Base-by-base conservation (phyloP, 2,797 vertebrate species). In the Leptodactylus fallax region DNA sequence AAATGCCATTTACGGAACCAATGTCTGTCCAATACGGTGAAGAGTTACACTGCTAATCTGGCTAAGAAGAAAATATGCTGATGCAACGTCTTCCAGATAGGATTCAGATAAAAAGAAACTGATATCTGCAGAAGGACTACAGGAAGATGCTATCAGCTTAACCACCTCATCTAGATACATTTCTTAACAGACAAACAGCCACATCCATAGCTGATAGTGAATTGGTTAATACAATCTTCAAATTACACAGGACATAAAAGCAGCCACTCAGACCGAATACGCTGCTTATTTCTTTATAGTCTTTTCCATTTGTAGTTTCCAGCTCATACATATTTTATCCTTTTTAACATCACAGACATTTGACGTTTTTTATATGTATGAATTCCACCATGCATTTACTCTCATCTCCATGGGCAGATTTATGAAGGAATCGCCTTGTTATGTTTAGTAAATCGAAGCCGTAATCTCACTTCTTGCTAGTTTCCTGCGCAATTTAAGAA, bases 321-420 rank as follows among this genome's bases (percentile, higher is more conserved):
- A 58, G 63, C 83, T 81, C 65, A 81, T 82, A 85, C 60, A 82
- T 89, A 78, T 82, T 85, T 89, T 89, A 82, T 89, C 49, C 84
- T 69, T 79, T 67, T 71, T 55, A 49, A 25, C 60, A 82, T 81
- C 71, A 49, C 21, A 67, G 79, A 19, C 58, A 82, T 36, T 88
- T 88, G 13, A 53, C 27, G 16, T 53, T 65, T 86, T 67, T 88
- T 81, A 76, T 81, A 36, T 21, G 23, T 27, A 85, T 86, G 53
- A 36, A 77, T 78, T 77, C 81, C 55, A 56, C 63, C 69, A 77
- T 69, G 71, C 58, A 78, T 82, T 86, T 82, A 69, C 72, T 76
- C 45, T 56, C 72, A 56, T 82, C n/a, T 82, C 67, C 16, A 56
- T 8, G 9, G 74, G 49, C 78, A 65, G 71, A 89, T 89, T 82